Evolutionary conservation across 2,113 vertebrate genomes (phyloP), one percentile per base, ranked within the genome.

Genomic region (Lophius piscatorius): DNA sequence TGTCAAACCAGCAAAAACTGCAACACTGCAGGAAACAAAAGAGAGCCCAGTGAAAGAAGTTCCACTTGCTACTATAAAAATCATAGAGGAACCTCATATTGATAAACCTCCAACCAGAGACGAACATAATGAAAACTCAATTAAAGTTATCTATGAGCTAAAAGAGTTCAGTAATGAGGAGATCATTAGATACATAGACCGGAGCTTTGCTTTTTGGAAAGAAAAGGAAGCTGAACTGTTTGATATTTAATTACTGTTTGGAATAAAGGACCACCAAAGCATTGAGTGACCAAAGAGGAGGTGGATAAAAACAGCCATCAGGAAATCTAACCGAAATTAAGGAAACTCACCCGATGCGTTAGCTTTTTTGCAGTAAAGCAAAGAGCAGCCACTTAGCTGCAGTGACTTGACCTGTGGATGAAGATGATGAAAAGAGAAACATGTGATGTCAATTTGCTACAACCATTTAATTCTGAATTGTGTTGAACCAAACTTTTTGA

Each of bases 181-280:
- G 36, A 94, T 98, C 70, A 98, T 96, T 70, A 90, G 92, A 65
- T 98, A 97, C 75, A 98, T 98, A 2, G 96, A 98, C 68, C 91
- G 94, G 20, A 99, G 97, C 80, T 99, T 99, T 88, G 95, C 96
- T 50, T 99, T 98, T 82, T 98, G 97, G 96, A 98, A 98, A 84
- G 94, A 97, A 89, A 97, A 95, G 73, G 96, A 98, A 78, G 93
- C 94, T 0, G 94, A 97, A 66, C 86, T 98, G 69, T 96, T 95
- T 42, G 94, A 96, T 77, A 93, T 94, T 62, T 98, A 90, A 95
- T 26, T 36, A 28, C 47, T 40, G 9, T 44, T 16, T 55, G 23
- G 16, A 65, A 9, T 29, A 23, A 13, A 9, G 17, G 21, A 41
- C 3, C 8, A 42, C 40, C 47, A 38, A 35, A 52, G 18, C 39